Evolutionary conservation across 2,888 invertebrate species (phyloP), one percentile per base, ranked within the genome.

Genomic region (Phengaris alcon): DNA sequence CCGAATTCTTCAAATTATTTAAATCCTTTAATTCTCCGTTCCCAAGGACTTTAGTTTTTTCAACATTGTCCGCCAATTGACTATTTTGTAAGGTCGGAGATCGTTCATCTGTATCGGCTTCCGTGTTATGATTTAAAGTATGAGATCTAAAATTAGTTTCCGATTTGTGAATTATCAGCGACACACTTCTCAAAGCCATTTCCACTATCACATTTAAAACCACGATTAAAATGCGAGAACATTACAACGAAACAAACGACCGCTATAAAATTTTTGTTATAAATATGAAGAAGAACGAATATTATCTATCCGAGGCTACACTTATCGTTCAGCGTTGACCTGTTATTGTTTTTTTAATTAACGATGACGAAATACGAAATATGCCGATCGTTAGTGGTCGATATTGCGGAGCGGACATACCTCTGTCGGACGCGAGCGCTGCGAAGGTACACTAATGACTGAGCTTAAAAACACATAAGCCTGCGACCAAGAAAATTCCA

Each of bases 391-490:
- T 90, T 88, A 87, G 85, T 86, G 83, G 80, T 80, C 82, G 84
- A 88, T 85, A 84, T 75, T 79, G 78, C 79, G 79, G 77, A 80
- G 78, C 81, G 81, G 78, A 86, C 88, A 82, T 88, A 89, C 88
- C 88, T 84, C 81, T 81, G 81, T 81, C 80, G 81, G 83, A 82
- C 85, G 82, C 86, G 83, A 77, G 78, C 84, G 84, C 79, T 77
- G 78, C 84, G 86, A 79, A 84, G 84, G 83, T 82, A 79, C 82
- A 85, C 82, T 82, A 84, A 81, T 82, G 84, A 88, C 86, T 87
- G 86, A 85, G 81, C 35, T 70, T 51, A 70, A 76, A 76, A 78
- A 77, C 79, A 78, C 78, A 70, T 10, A 51, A 79, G 76, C 80
- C 79, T 75, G 80, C 81, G 81, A 77, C 78, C 80, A 78, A 84